These are phyloP conservation scores for Monodelphis domestica DNA, from an alignment of 2,797 vertebrate genomes.

Conservation along the genomic window DNA sequence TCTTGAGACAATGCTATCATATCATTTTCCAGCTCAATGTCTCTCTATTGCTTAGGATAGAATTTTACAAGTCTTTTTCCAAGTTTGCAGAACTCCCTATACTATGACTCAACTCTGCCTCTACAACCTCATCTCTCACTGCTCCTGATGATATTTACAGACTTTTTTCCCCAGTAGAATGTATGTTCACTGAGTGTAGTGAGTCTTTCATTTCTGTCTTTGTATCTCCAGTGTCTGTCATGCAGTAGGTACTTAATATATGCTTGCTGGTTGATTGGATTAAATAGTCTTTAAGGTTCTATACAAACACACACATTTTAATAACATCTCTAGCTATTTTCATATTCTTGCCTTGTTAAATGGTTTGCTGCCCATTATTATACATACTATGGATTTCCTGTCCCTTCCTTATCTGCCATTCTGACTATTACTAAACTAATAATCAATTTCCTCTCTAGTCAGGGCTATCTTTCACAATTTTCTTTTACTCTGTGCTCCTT, in stretches of 20 bases:
- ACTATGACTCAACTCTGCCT: neutral
- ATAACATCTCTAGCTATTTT: neutral
- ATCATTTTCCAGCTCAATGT: neutral
- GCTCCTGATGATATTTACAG: conserved; percentile 4
- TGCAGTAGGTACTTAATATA: too few species aligned
- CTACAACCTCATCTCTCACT: neutral
- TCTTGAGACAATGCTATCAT: neutral
- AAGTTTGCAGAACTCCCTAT: neutral
- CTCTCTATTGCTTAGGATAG: neutral
- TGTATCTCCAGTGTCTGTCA: neutral
- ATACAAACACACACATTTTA: too few species aligned
- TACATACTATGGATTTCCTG: neutral
- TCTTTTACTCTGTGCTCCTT: neutral
- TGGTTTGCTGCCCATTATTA: neutral
- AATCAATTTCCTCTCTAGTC: neutral
- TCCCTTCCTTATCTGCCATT: neutral
- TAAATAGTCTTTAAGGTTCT: too few species aligned
- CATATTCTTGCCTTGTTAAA: neutral
- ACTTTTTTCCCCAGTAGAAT: neutral
- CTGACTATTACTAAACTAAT: neutral
- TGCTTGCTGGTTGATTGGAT: too few species aligned
- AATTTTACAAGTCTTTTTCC: neutral
- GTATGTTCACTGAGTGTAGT: neutral
- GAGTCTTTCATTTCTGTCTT: neutral
- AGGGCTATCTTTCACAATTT: too few species aligned